Percentiles rank a stretch among this genome's conserved stretches.
phyloP scores from a whole-genome alignment of 2,113 vertebrate species.

The Spermophilus dauricus region DNA sequence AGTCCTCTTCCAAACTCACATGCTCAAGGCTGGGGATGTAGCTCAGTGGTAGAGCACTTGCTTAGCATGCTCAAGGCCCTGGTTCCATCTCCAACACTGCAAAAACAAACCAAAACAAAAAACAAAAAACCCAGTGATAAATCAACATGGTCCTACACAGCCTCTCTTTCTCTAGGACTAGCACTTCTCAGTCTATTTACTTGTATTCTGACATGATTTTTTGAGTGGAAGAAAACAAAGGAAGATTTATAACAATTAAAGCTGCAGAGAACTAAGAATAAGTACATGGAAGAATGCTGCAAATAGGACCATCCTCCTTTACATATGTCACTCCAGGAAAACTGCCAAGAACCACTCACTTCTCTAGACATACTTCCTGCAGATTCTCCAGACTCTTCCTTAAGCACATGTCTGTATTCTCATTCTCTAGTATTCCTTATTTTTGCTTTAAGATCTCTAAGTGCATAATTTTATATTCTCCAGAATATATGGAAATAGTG shows the following conservation, averaged over 20 bases:
- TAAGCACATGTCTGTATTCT: constrained; percentile 55
- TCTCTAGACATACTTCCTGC: constrained; percentile 73
- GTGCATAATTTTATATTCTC: constrained; percentile 43
- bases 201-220: constrained; percentile 58
- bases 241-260: constrained; percentile 51
- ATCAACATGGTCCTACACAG: neutral
- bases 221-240: constrained; percentile 68
- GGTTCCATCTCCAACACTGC: neutral
- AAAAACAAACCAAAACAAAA: neutral
- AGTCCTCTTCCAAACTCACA: constrained; percentile 17
- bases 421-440: constrained; percentile 42
- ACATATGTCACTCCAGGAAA: constrained; percentile 79
- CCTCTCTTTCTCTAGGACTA: constrained; percentile 35
- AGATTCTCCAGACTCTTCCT: constrained; percentile 63
- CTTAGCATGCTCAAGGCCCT: neutral
- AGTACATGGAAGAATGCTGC: constrained; percentile 61
- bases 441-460: constrained; percentile 64
- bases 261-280: constrained; percentile 55
- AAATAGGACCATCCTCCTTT: constrained; percentile 72
- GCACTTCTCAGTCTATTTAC: constrained; percentile 36
- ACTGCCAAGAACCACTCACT: constrained; percentile 75
- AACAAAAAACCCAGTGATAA: neutral
- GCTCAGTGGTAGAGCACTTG: neutral
- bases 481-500: constrained; percentile 58
- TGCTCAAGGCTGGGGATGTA: neutral